A percentile compares a stretch with the other conserved stretches of the same genome.
Conservation (phyloP, 2,797 vertebrate genomes). For the Nannoperca obscura region DNA sequence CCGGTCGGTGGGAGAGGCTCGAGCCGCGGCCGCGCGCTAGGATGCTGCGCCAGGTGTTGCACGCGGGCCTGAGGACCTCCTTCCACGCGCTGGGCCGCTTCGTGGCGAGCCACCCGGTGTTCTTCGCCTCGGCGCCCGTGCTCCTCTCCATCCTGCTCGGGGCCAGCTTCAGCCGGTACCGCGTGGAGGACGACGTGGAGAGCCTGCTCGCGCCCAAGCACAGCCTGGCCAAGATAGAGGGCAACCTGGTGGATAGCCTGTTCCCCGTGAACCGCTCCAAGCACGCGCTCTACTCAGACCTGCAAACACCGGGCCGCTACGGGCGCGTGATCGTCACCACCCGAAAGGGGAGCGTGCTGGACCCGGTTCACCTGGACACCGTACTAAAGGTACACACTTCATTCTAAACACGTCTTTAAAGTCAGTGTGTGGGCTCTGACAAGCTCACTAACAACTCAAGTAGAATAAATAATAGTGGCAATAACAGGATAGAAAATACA, state of each 20-base stretch:
- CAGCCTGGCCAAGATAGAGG: conserved; percentile 97
- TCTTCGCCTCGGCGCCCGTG: conserved; percentile 96
- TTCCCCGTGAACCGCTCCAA: conserved; percentile 97
- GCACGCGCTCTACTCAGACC: conserved; percentile 96
- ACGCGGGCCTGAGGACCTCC: conserved; percentile 93
- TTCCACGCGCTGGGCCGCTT: conserved; percentile 96
- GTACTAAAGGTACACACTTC: conserved; percentile 88
- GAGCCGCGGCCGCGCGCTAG: conserved; percentile 92
- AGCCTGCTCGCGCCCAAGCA: conserved; percentile 96
- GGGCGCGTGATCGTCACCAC: conserved; percentile 95
- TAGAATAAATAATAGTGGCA: background rate
- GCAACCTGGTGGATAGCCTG: conserved; percentile 96
- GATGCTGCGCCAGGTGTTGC: conserved; percentile 98
- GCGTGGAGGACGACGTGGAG: conserved; percentile 95
- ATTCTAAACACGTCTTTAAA: background rate
- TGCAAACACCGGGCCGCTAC: conserved; percentile 96
- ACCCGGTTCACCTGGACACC: conserved; percentile 91
- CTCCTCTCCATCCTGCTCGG: conserved; percentile 96
- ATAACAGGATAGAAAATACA: background rate
- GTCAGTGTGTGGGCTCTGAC: accelerated
- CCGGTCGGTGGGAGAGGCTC: conserved; percentile 90
- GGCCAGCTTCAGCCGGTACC: conserved; percentile 97
- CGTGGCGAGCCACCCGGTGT: conserved; percentile 96
- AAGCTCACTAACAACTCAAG: background rate
- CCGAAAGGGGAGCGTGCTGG: conserved; percentile 94